Evolutionary conservation across 2,113 vertebrate species (phyloP).

Genomic region (Gavialis gangeticus): DNA sequence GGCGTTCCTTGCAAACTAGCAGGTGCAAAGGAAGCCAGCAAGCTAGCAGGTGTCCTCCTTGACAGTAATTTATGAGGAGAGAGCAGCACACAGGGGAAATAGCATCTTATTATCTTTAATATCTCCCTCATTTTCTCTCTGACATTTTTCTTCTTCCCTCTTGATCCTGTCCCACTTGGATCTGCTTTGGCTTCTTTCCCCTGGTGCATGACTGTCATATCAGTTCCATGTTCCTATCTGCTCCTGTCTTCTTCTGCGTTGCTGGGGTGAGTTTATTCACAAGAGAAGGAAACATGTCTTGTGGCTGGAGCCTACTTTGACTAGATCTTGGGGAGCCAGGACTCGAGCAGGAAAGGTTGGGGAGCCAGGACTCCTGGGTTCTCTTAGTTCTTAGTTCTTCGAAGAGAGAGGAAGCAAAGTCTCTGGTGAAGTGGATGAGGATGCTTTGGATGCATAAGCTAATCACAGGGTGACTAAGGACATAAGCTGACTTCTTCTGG

Average conservation of each 20-base stretch:
- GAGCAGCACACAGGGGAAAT: not conserved
- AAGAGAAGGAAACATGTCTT: too few relatives aligned
- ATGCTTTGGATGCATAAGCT: not conserved
- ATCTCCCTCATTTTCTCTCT: not conserved
- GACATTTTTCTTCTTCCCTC: not conserved
- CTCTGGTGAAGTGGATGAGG: not conserved
- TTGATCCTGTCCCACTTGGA: fast-evolving
- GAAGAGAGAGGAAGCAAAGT: too few relatives aligned
- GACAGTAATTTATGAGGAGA: not conserved
- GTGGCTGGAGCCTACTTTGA: too few relatives aligned
- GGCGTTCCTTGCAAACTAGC: not conserved
- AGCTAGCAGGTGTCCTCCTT: not conserved
- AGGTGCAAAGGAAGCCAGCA: fast-evolving
- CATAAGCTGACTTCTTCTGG: too few relatives aligned
- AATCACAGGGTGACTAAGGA: not conserved
- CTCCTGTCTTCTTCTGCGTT: not conserved
- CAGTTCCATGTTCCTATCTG: not conserved
- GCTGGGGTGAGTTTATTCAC: too few relatives aligned
- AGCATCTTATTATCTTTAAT: not conserved
- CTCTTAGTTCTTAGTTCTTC: not conserved
- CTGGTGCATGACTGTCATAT: not conserved
- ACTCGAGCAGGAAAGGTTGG: not conserved
- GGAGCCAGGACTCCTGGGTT: not conserved
- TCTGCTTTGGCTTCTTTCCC: fast-evolving
- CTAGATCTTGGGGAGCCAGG: not conserved